Conservation (phyloP, 2,113 vertebrate genomes). For the Saccopteryx bilineata region DNA sequence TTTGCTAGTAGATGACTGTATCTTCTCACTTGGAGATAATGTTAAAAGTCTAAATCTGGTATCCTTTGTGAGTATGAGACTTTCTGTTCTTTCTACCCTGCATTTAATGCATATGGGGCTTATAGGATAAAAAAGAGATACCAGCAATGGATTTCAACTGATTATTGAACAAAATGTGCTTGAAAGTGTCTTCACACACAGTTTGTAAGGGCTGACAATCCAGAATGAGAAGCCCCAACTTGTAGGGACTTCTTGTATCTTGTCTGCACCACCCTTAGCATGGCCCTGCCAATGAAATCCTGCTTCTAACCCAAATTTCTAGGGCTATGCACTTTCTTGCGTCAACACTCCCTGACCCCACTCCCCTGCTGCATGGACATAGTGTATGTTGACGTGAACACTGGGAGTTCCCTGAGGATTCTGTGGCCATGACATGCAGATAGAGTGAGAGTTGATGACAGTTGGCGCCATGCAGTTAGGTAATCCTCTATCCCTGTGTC, state of each 20-base stretch:
- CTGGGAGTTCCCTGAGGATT: not conserved
- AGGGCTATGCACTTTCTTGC: not conserved
- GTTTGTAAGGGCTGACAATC: not conserved
- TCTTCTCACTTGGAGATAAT: not conserved
- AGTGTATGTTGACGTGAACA: not conserved
- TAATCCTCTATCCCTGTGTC: too few species aligned
- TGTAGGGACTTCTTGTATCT: not conserved
- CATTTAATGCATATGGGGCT: not conserved
- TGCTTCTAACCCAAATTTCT: not conserved
- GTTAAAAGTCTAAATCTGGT: not conserved
- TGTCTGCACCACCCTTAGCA: not conserved
- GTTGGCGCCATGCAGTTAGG: not conserved
- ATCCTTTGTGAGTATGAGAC: not conserved
- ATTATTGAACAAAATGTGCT: not conserved
- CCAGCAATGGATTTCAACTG: not conserved
- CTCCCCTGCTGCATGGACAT: not conserved
- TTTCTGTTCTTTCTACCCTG: not conserved
- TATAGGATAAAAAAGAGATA: not conserved
- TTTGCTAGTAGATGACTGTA: not conserved
- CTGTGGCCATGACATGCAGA: rapidly evolving
- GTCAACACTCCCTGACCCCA: not conserved
- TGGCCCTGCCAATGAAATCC: not conserved
- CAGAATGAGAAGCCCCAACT: not conserved
- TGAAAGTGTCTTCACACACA: not conserved
- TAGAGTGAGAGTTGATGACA: not conserved